Conservation (phyloP, 1,140 invertebrate species). For the Papilio glaucus region DNA sequence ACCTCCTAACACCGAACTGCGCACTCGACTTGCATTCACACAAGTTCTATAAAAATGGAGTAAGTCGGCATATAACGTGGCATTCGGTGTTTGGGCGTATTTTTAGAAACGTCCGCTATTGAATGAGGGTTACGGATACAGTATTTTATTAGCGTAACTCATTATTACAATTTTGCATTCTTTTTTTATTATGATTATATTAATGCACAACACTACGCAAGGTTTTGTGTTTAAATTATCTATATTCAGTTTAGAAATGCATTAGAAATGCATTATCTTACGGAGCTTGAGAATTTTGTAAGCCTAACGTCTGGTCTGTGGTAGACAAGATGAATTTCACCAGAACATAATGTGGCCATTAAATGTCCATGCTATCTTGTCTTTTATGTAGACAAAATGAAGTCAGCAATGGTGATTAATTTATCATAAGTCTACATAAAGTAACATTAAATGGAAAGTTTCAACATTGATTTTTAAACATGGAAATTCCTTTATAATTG, state of each 20-base stretch:
- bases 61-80: slow-evolving; percentile 16
- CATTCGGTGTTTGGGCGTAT: slow-evolving; percentile 13
- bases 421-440: background rate
- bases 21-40: slow-evolving; percentile 57
- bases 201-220: too few relatives aligned
- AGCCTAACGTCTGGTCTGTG: too few relatives aligned
- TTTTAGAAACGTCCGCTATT: slow-evolving; percentile 7
- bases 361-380: too few relatives aligned
- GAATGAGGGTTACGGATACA: background rate
- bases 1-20: slow-evolving; percentile 77
- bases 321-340: too few relatives aligned
- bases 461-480: background rate
- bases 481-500: background rate
- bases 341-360: too few relatives aligned
- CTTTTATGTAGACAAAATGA: too few relatives aligned
- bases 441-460: background rate
- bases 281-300: too few relatives aligned
- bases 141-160: background rate
- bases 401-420: background rate
- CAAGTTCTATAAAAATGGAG: slow-evolving; percentile 39
- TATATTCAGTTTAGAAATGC: too few relatives aligned
- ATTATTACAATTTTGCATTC: background rate
- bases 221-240: too few relatives aligned
- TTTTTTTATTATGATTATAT: too few relatives aligned
- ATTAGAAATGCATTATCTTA: too few relatives aligned